phyloP scores from a whole-genome alignment of 1,140 invertebrate genomes.

The Drosophila yakuba region DNA sequence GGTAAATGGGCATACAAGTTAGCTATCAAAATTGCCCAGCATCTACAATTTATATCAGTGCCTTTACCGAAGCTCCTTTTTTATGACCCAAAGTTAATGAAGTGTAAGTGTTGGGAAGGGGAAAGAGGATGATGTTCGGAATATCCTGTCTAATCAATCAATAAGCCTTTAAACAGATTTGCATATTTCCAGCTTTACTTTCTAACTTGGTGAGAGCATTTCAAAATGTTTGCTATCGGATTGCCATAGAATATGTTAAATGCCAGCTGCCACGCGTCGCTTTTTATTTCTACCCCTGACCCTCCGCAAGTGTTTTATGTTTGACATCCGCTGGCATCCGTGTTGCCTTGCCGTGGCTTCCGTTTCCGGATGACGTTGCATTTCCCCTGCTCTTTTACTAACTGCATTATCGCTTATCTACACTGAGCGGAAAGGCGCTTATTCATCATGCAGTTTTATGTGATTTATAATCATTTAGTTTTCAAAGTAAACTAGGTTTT shows the following conservation, averaged over 20 bases:
- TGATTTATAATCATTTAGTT: neutral
- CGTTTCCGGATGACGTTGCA: constrained; percentile 57
- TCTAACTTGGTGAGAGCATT: neutral
- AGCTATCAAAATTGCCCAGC: neutral
- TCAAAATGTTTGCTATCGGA: constrained; percentile 24
- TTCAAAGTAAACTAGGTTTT: neutral
- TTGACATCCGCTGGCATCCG: constrained; percentile 57
- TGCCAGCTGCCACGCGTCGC: constrained; percentile 7
- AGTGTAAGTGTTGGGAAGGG: neutral
- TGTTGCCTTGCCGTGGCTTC: constrained; percentile 51
- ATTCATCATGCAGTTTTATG: neutral
- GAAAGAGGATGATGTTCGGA: neutral
- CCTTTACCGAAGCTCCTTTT: neutral
- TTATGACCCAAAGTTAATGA: constrained; percentile 34
- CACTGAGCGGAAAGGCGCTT: constrained; percentile 17
- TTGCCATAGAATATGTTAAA: constrained; percentile 32
- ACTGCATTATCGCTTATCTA: constrained; percentile 18
- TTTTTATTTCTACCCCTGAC: constrained; percentile 16
- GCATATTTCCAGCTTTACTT: neutral
- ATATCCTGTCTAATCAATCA: constrained; percentile 24
- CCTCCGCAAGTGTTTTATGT: constrained; percentile 49
- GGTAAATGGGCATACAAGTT: too few relatives aligned
- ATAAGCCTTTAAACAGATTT: constrained; percentile 34
- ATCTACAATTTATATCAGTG: neutral
- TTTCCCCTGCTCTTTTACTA: neutral